These are phyloP conservation scores for Egretta garzetta DNA, from an alignment of 2,113 vertebrate species.

Conservation along the genomic window DNA sequence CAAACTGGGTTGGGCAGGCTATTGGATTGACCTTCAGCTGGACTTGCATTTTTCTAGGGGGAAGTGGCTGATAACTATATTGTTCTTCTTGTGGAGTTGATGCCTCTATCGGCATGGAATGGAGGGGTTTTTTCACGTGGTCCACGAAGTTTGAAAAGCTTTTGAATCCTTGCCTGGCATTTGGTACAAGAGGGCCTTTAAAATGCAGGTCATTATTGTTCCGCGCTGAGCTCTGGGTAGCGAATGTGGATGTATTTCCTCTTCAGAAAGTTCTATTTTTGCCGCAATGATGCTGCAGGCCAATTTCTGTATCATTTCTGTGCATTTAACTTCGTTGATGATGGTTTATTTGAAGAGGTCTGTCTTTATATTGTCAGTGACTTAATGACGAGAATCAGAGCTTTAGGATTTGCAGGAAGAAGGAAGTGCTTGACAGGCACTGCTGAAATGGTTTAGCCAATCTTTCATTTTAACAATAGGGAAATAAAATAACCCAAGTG, in stretches of 20 bases:
- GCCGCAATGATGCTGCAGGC: not conserved
- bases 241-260: not conserved
- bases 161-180: not conserved
- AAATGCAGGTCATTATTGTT: not conserved
- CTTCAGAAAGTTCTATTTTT: conserved; percentile 44
- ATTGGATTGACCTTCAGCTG: not conserved
- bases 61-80: not conserved
- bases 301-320: conserved; percentile 12
- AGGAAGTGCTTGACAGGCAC: conserved; percentile 16
- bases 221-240: not conserved
- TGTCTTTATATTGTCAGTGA: conserved; percentile 40
- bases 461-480: conserved; percentile 51
- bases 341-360: conserved; percentile 22
- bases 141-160: not conserved
- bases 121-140: not conserved
- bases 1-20: not conserved
- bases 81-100: not conserved
- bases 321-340: conserved; percentile 35
- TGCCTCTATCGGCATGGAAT: not conserved
- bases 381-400: conserved; percentile 52
- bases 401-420: conserved; percentile 40
- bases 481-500: conserved; percentile 48
- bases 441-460: conserved; percentile 18
- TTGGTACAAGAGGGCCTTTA: not conserved
- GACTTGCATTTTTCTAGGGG: not conserved